Percentiles rank a stretch among this genome's conserved stretches.
Conservation (phyloP, 2,797 vertebrate species). For the Cichlasoma orientale region DNA sequence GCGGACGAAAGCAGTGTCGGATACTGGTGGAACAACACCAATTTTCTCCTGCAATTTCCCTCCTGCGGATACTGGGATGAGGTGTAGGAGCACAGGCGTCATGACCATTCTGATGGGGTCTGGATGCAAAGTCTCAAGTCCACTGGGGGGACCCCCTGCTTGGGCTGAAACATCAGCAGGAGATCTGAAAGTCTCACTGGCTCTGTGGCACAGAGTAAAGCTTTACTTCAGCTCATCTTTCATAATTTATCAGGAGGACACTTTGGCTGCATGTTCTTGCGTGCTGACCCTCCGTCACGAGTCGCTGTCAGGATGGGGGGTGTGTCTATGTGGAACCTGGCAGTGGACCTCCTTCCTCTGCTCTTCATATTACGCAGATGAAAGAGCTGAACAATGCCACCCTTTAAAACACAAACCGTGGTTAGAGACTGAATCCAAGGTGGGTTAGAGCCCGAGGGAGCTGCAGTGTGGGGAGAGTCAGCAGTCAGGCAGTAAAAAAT, state of each 20-base stretch:
- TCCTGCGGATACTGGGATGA: constrained; percentile 72
- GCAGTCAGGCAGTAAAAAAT: constrained; percentile 56
- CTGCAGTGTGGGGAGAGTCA: background rate
- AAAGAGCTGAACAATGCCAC: constrained; percentile 80
- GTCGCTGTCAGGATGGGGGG: background rate
- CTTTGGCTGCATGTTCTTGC: background rate
- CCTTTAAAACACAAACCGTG: constrained; percentile 69
- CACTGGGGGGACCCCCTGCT: constrained; percentile 28
- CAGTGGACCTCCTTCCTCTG: constrained; percentile 42
- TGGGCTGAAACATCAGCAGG: constrained; percentile 28
- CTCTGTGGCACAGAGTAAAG: constrained; percentile 13
- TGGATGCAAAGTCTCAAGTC: constrained; percentile 38
- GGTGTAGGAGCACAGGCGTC: constrained; percentile 45
- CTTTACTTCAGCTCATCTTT: constrained; percentile 36
- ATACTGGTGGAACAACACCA: constrained; percentile 73
- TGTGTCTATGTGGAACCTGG: constrained; percentile 6
- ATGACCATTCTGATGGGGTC: constrained; percentile 49
- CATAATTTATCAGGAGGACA: constrained; percentile 28
- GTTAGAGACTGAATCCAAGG: constrained; percentile 67
- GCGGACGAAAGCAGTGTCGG: constrained; percentile 58
- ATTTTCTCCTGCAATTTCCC: constrained; percentile 77
- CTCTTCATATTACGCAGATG: constrained; percentile 73
- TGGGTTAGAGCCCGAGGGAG: constrained; percentile 41
- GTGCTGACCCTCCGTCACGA: background rate
- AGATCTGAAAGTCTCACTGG: constrained; percentile 30